phyloP scores from a whole-genome alignment of 2,113 vertebrate species.

The Sclerurus mexicanus region DNA sequence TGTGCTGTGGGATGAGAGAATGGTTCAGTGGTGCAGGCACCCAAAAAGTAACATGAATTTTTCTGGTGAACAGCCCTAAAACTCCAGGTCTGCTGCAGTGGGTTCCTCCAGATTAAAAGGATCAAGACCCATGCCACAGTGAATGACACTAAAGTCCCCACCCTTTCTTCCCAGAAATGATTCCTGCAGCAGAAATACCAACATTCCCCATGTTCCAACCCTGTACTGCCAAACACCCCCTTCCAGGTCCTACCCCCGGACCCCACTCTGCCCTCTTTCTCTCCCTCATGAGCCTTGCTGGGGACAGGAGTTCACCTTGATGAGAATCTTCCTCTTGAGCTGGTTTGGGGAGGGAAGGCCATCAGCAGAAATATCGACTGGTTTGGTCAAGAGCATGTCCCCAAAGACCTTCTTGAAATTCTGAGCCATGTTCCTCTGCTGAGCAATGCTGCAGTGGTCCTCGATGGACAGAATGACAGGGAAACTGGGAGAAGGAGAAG shows the following conservation, averaged over 20 bases:
- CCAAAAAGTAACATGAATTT: neutral
- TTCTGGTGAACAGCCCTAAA: neutral
- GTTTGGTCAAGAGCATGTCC: conserved; percentile 94
- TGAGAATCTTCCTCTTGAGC: conserved; percentile 96
- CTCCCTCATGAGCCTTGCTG: neutral
- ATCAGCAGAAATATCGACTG: conserved; percentile 91
- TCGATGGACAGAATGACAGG: conserved; percentile 96
- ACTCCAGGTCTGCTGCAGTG: neutral
- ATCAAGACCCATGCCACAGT: neutral
- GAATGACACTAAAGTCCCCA: neutral
- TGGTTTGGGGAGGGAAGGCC: conserved; percentile 95
- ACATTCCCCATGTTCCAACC: neutral
- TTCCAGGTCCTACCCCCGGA: neutral
- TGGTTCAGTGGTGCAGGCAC: neutral
- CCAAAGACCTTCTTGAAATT: conserved; percentile 94
- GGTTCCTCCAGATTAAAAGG: neutral
- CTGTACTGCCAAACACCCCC: neutral
- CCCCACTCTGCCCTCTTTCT: neutral
- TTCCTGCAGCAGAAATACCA: neutral
- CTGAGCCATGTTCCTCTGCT: conserved; percentile 97
- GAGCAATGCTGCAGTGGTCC: conserved; percentile 98
- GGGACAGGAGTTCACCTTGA: conserved; percentile 81
- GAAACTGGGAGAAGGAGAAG: conserved; percentile 73
- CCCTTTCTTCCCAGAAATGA: neutral
- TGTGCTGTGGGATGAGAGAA: conserved; percentile 79